Evolutionary conservation across 2,888 invertebrate species (phyloP), one percentile per base, ranked within the genome.

Genomic region (Seira musarum): DNA sequence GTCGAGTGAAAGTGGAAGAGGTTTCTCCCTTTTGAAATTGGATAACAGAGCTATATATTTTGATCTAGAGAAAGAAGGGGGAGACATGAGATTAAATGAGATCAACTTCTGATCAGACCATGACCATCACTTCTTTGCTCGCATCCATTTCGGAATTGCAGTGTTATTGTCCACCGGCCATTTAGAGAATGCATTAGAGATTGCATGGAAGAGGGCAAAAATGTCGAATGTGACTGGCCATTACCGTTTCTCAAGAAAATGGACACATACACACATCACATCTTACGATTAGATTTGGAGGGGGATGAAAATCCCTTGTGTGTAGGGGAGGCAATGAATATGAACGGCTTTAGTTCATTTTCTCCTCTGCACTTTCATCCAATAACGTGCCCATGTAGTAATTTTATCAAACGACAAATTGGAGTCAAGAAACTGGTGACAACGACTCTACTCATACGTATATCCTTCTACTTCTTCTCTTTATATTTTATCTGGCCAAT

Each of bases 191-290:
- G 60, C 64, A 22, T 2, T 19, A 22, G 19, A 15, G 64, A 22
- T 64, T 72, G 61, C 13, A 22, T 24, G 40, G 61, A n/a, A n/a
- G n/a, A n/a, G 21, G 72, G 64, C 5, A 64, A 17, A 46, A 15
- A 40, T 19, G 40, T 8, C 5, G 13, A 40, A 40, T 63, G 2
- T 35, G 35, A 13, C 49, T 67, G 10, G 63, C 64, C 64, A 76
- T 76, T 69, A 69, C 22, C 68, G 64, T 76, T 76, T 76, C 68
- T 76, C 76, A 76, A n/a, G n/a, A n/a, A 76, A 66, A 69, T 76
- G 69, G 76, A 69, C 61, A 60, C 40, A 10, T 40, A 5, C 40
- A 40, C 5, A 40, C 40, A 40, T 17, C 10, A 73, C 17, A 60
- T 66, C 74, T n/a, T 8, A 64, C 57, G 21, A 21, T n/a, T n/a